These are phyloP conservation scores for Dryobotodes eremita DNA, from an alignment of 2,888 invertebrate genomes.

Conservation along the genomic window DNA sequence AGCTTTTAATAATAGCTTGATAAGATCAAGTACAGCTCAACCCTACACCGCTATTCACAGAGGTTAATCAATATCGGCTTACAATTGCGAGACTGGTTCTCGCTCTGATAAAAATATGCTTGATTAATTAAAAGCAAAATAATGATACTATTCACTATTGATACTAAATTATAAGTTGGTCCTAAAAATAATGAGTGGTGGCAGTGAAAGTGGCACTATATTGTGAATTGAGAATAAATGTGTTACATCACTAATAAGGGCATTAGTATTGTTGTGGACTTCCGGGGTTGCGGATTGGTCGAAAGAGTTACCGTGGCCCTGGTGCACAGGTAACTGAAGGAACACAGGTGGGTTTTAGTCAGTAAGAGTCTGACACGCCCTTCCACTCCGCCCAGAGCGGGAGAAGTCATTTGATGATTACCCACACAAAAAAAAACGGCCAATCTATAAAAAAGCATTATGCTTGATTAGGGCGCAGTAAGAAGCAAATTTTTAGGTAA, in stretches of 20 bases:
- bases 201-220: not conserved
- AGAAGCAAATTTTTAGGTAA: too few relatives aligned
- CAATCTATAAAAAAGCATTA: not conserved
- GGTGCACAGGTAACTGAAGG: too few relatives aligned
- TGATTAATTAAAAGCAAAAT: conserved; percentile 20
- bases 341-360: too few relatives aligned
- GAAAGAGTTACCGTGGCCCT: too few relatives aligned
- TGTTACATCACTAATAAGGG: conserved; percentile 21
- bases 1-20: not conserved
- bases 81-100: not conserved
- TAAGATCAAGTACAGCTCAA: not conserved
- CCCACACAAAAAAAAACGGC: too few relatives aligned
- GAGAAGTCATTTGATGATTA: too few relatives aligned
- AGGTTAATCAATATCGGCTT: not conserved
- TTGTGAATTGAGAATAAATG: conserved; percentile 15
- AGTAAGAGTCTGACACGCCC: too few relatives aligned
- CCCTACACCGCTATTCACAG: not conserved
- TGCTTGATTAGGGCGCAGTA: not conserved
- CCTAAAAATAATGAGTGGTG: conserved; percentile 52
- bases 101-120: conserved; percentile 10
- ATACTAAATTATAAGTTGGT: conserved; percentile 8
- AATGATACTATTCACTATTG: conserved; percentile 13
- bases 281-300: too few relatives aligned
- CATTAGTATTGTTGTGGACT: conserved; percentile 6
- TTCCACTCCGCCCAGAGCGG: too few relatives aligned